Evolutionary conservation across 2,797 vertebrate genomes (phyloP), one percentile per base, ranked within the genome.

Genomic region (Melanotaenia parkinsoni): DNA sequence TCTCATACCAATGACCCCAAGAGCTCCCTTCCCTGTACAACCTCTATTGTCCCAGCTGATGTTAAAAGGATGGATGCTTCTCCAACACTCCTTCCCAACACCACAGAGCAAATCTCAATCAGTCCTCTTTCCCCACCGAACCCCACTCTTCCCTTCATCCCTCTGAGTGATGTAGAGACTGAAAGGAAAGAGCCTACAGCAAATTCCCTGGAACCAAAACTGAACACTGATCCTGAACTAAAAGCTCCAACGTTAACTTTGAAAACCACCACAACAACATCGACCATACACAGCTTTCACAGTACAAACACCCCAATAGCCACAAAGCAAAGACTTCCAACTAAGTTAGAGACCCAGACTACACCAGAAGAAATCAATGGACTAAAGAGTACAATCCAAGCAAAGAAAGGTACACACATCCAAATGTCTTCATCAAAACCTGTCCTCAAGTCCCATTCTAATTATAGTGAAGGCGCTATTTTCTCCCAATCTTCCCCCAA

Each of bases 1-100:
- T 32, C 53, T 67, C 0, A 5, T 1, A 50, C 50, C 0, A 5
- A 76, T 1, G 38, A 70, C 22, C n/a, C 1, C 0, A 62, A 47
- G 4, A 64, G 0, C 10, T 5, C 51, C 13, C 3, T 28, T 59
- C 12, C 62, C 58, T n/a, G 26, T n/a, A 63, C 13, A 35, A 18
- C 58, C 0, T 26, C 64, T 54, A 43, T 43, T 1, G 3, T 37
- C 9, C 53, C 35, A 69, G 3, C 14, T 69, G 38, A 70, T 9
- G 1, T 22, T 5, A 26, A 0, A 68, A 30, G 7, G 0, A 5
- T 33, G 24, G 20, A 64, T n/a, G 18, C 38, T 5, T 5, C 57
- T 13, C 22, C 20, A 8, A 65, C 18, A 45, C 7, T 7, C 40
- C 33, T 50, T 0, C 24, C 56, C 33, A 62, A 76, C n/a, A 58